Conservation (phyloP, 2,113 vertebrate species). For the Chaetodon trifascialis region DNA sequence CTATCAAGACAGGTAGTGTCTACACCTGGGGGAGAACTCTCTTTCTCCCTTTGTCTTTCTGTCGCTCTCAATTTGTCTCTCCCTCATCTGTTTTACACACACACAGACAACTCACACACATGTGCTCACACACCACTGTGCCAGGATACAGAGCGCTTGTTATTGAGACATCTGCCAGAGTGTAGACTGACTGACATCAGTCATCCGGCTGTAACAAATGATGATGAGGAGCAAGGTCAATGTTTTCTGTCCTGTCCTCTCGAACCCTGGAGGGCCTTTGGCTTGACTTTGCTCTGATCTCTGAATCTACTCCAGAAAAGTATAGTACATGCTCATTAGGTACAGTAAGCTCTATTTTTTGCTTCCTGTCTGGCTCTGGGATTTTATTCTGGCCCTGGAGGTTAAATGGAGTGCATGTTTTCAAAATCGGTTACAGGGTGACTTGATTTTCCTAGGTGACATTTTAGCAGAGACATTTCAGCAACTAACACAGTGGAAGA, state of each 20-base stretch:
- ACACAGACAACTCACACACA: slow-evolving; percentile 7
- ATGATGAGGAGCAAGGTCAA: slow-evolving; percentile 62
- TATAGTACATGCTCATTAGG: slow-evolving; percentile 3
- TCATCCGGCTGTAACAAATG: slow-evolving; percentile 61
- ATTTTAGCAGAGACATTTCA: slow-evolving; percentile 14
- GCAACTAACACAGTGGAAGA: neutral
- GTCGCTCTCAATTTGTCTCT: slow-evolving; percentile 60
- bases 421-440: slow-evolving; percentile 14
- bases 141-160: slow-evolving; percentile 50
- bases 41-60: slow-evolving; percentile 60
- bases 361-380: neutral
- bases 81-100: slow-evolving; percentile 27
- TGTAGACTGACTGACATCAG: slow-evolving; percentile 60
- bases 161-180: slow-evolving; percentile 62
- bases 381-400: slow-evolving; percentile 12
- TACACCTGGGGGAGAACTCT: slow-evolving; percentile 60
- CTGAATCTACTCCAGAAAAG: slow-evolving; percentile 26
- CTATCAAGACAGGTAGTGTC: slow-evolving; percentile 75
- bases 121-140: slow-evolving; percentile 31
- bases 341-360: slow-evolving; percentile 1
- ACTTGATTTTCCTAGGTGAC: slow-evolving; percentile 12
- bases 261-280: slow-evolving; percentile 28
- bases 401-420: slow-evolving; percentile 33
- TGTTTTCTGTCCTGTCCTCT: slow-evolving; percentile 21
- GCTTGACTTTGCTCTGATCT: slow-evolving; percentile 17